These are phyloP conservation scores for Dolichallabes microphthalmus DNA, from an alignment of 2,113 vertebrate genomes.

Conservation along the genomic window DNA sequence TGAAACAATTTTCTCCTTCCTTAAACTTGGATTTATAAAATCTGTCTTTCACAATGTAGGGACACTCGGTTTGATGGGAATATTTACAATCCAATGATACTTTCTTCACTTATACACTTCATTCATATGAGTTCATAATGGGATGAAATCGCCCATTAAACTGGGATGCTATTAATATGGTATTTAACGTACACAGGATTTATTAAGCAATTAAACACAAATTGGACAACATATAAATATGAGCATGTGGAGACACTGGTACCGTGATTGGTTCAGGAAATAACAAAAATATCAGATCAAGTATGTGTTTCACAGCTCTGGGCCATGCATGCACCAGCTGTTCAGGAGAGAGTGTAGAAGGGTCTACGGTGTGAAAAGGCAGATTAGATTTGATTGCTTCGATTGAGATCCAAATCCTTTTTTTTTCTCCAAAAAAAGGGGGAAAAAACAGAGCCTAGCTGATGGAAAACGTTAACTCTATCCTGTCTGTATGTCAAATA, in stretches of 20 bases:
- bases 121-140: no score
- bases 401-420: conserved; percentile 53
- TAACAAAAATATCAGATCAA: conserved; percentile 52
- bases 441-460: conserved; percentile 60
- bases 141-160: neutral
- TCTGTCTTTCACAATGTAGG: neutral
- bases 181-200: neutral
- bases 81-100: neutral
- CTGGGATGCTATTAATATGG: neutral
- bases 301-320: conserved; percentile 58
- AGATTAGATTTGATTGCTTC: conserved; percentile 23
- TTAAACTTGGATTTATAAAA: neutral
- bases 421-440: conserved; percentile 58
- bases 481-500: conserved; percentile 57
- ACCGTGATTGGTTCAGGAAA: conserved; percentile 64
- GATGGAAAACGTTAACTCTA: conserved; percentile 69
- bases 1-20: conserved; percentile 9
- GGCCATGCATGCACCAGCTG: conserved; percentile 57
- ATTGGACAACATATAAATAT: conserved; percentile 22
- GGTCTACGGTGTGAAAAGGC: conserved; percentile 4
- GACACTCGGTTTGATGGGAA: neutral
- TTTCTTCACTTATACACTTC: neutral
- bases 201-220: neutral
- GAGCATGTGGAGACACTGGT: conserved; percentile 55
- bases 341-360: conserved; percentile 39